Base-by-base conservation (phyloP, 2,888 invertebrate genomes). In the Silvanus unidentatus region DNA sequence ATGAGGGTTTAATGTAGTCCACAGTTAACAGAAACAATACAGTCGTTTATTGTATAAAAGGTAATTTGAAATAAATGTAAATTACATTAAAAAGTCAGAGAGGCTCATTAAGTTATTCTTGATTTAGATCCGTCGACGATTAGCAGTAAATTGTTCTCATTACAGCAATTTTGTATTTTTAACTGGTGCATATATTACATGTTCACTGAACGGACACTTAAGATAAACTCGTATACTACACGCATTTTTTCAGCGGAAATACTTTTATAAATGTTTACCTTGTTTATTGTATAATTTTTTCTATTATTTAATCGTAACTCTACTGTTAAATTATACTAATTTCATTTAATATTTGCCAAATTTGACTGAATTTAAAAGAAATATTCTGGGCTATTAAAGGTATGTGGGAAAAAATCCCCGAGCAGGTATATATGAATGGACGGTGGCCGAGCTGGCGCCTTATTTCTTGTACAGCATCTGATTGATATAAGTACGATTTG, bases 81-180 rank as follows among this genome's bases (percentile, higher is more conserved):
- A 67, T 67, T 62, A 49, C 53, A 58, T 62, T 63, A 61, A 68
- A 64, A 65, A 63, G 55, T 53, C 57, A 58, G 56, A 57, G 59
- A 65, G 48, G 64, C 69, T 71, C 71, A 71, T 72, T 72, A 72
- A 70, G 63, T 68, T 68, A 68, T 69, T 69, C 69, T 68, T 70
- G 71, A 71, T 71, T 69, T 70, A 72, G 72, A 72, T 72, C 71
- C 69, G 62, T 63, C 58, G 65, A 66, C 70, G 72, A 72, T 72
- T 72, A 72, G 70, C 71, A 70, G 70, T 72, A 72, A 72, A 72
- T 71, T 72, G 72, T 72, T 72, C 72, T 72, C 71, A 72, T 72
- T 72, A 72, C 63, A 60, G 71, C 72, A 72, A 72, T 72, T 72
- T 72, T 72, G 72, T 72, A 71, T 71, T 72, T 72, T 70, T 70